phyloP scores from a whole-genome alignment of 2,113 vertebrate genomes.

The Danio rerio region DNA sequence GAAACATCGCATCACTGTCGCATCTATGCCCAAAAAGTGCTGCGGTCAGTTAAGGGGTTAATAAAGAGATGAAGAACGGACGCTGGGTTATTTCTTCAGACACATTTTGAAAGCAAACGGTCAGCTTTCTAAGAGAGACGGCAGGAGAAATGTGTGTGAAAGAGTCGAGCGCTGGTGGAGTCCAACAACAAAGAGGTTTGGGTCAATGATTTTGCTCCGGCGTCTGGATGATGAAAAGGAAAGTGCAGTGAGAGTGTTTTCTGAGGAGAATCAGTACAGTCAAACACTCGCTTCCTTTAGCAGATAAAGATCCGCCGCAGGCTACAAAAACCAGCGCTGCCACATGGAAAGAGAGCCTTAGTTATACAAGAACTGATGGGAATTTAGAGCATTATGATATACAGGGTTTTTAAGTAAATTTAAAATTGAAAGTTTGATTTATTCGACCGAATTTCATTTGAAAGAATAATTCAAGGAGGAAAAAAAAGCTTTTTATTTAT shows the following conservation, averaged over 20 bases:
- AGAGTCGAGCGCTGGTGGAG: background rate
- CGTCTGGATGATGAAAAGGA: conserved; percentile 9
- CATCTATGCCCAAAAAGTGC: too few species aligned
- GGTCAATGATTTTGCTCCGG: conserved; percentile 3
- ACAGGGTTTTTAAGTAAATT: too few species aligned
- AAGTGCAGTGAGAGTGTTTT: background rate
- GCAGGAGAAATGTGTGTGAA: background rate
- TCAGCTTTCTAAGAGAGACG: background rate
- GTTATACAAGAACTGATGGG: too few species aligned
- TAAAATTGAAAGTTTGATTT: too few species aligned
- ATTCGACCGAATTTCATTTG: too few species aligned
- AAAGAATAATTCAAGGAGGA: too few species aligned
- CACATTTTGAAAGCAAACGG: background rate
- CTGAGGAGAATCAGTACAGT: background rate
- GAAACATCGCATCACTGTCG: too few species aligned
- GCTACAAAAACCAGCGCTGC: too few species aligned
- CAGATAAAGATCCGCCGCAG: too few species aligned
- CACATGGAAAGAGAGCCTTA: too few species aligned
- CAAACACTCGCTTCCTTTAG: background rate
- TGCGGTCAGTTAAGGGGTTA: background rate
- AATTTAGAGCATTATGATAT: too few species aligned
- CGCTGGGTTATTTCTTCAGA: background rate
- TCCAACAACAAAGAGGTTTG: conserved; percentile 1
- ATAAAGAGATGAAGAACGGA: background rate
- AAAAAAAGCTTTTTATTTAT: too few species aligned